Base-by-base conservation (phyloP, 37 sponge, comb jelly and placozoan genomes). In the Lycopodina hypogea region DNA sequence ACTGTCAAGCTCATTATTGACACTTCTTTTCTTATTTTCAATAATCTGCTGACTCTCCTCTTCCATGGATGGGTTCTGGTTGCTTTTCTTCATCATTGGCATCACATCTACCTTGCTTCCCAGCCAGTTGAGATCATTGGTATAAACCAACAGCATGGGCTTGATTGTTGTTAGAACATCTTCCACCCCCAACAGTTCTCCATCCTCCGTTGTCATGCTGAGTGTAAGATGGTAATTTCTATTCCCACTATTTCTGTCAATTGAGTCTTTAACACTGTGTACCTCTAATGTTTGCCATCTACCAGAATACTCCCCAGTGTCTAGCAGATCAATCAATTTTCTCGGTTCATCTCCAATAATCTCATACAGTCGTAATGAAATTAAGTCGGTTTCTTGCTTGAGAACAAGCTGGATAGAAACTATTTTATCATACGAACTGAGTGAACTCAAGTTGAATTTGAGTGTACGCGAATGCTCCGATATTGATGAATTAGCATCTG, bases 101-200 rank as follows among this genome's bases (percentile, higher is more conserved):
- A 12, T 9, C 9, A 9, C 48, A 4, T 45, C 48, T 4, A 45
- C 9, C 48, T 9, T 45, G 8, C 4, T 45, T 45, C 48, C 9
- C 8, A 45, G 48, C 48, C 48, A 12, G 9, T 45, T 9, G 4
- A 65, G 32, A 28, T 30, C 53, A 39, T 65, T 59, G 38, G 53
- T 51, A 35, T 78, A 78, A 1, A 78, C 64, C 9, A 78, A 24
- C 66, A 78, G 21, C 78, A 78, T 78, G 2, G 78, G 78, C 21
- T 64, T 65, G 52, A 78, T 38, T 0, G 24, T 33, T 24, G 26
- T n/a, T 2, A 78, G 64, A 1, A 66, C 14, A n/a, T 66, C 52
- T 9, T 6, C 35, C 24, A 23, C 21, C 23, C 3, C 32, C n/a
- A n/a, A n/a, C 23, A 15, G 34, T 3, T 56, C 26, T 9, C 42